Conservation (phyloP, 2,797 vertebrate species). For the Anguilla anguilla region DNA sequence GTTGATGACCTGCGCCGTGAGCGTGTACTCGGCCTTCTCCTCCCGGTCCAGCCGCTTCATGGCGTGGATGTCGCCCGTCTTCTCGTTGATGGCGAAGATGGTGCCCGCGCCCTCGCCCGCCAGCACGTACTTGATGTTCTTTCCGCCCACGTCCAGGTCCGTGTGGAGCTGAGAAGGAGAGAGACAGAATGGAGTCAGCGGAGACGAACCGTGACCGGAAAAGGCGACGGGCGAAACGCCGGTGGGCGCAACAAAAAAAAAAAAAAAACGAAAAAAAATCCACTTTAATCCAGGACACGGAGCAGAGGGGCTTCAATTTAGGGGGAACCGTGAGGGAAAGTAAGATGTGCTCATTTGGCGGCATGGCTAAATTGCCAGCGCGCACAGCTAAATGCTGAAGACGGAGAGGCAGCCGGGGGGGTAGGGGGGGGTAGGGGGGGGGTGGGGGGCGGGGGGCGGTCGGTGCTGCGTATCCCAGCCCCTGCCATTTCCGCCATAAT, state of each 20-base stretch:
- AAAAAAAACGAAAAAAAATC: background rate
- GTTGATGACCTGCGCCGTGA: constrained; percentile 92
- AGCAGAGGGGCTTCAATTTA: constrained; percentile 6
- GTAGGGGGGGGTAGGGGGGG: constrained; percentile 23
- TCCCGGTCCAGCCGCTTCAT: constrained; percentile 97
- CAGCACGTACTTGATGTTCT: constrained; percentile 92
- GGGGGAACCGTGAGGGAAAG: background rate
- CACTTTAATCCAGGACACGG: background rate
- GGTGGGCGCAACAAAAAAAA: background rate
- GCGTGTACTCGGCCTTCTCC: constrained; percentile 95
- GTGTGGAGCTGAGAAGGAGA: constrained; percentile 86
- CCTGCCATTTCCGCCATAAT: constrained; percentile 42
- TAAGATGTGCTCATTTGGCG: background rate
- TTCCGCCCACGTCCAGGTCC: constrained; percentile 87
- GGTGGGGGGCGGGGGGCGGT: constrained; percentile 31
- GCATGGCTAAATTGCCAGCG: constrained; percentile 40
- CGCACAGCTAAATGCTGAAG: constrained; percentile 37
- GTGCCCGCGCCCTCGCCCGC: constrained; percentile 95
- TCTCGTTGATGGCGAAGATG: constrained; percentile 96
- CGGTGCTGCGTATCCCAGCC: constrained; percentile 38
- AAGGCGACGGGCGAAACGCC: background rate
- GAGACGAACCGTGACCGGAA: background rate
- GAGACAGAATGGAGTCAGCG: background rate
- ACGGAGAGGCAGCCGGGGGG: constrained; percentile 31
- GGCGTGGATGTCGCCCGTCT: constrained; percentile 95